Conservation (phyloP, 2,888 invertebrate genomes). For the Bombylius major region DNA sequence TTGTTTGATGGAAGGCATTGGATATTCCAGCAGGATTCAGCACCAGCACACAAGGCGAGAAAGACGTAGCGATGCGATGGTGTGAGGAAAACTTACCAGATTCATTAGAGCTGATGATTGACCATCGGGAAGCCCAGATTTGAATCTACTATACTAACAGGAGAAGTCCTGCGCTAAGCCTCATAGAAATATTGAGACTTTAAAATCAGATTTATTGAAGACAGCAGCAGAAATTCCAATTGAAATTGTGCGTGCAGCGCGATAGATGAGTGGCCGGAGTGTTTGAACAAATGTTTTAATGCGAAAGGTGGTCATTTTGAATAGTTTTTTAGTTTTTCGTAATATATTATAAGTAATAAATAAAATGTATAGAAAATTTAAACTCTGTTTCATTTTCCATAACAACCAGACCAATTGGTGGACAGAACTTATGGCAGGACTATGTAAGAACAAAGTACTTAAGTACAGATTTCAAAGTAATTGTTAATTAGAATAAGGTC, state of each 20-base stretch:
- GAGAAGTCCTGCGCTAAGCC: not conserved
- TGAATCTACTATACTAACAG: not conserved
- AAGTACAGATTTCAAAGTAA: too few relatives aligned
- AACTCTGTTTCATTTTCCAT: too few relatives aligned
- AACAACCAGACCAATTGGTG: too few relatives aligned
- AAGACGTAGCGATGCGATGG: too few relatives aligned
- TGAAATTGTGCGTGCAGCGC: not conserved
- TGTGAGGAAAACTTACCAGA: conserved; percentile 1
- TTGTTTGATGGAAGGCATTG: too few relatives aligned
- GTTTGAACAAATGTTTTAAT: not conserved
- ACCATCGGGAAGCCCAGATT: not conserved
- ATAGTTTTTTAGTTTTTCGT: not conserved
- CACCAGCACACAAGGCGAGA: too few relatives aligned
- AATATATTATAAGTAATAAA: not conserved
- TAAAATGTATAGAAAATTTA: not conserved
- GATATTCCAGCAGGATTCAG: not conserved
- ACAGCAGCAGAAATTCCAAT: not conserved
- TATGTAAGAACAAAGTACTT: too few relatives aligned
- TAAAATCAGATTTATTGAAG: not conserved
- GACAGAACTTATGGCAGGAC: too few relatives aligned
- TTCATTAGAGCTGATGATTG: not conserved
- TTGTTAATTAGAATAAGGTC: too few relatives aligned
- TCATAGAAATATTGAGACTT: not conserved
- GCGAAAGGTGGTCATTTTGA: not conserved
- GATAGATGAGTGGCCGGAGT: not conserved